phyloP scores from a whole-genome alignment of 2,113 vertebrate species.

The Chascanopsetta lugubris region DNA sequence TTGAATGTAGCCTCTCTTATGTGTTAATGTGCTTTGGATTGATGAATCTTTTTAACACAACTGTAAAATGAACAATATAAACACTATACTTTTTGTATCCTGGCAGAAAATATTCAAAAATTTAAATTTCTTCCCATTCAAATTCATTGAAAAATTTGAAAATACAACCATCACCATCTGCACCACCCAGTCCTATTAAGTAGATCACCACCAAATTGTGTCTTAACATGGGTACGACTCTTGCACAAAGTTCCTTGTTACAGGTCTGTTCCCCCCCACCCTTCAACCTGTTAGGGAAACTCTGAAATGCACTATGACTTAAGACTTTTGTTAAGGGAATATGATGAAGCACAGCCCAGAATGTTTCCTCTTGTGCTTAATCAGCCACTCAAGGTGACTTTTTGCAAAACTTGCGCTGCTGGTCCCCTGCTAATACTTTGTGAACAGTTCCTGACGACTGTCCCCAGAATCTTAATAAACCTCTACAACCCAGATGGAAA shows the following conservation, averaged over 20 bases:
- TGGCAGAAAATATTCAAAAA: conserved; percentile 46
- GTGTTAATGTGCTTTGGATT: conserved; percentile 68
- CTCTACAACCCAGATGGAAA: conserved; percentile 43
- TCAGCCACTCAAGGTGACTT: conserved; percentile 69
- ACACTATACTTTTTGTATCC: conserved; percentile 58
- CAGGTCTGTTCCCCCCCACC: conserved; percentile 26
- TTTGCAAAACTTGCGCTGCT: conserved; percentile 68
- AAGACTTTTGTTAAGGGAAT: conserved; percentile 57
- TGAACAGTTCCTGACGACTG: conserved; percentile 61
- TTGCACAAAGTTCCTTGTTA: conserved; percentile 73
- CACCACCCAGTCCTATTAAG: conserved; percentile 50
- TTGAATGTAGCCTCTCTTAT: conserved; percentile 76
- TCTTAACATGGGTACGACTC: conserved; percentile 77
- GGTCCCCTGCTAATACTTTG: conserved; percentile 72
- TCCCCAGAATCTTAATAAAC: conserved; percentile 77
- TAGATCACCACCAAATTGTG: conserved; percentile 77
- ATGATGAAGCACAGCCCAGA: conserved; percentile 64
- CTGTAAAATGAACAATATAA: conserved; percentile 67
- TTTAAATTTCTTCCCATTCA: conserved; percentile 43
- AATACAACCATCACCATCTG: conserved; percentile 53
- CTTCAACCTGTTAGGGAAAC: conserved; percentile 54
- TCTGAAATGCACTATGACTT: conserved; percentile 74
- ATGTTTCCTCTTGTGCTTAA: conserved; percentile 64
- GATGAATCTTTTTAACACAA: conserved; percentile 62
- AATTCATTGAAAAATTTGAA: conserved; percentile 69